These are phyloP conservation scores for Syngnathus rostellatus DNA, from an alignment of 2,797 vertebrate species.

Conservation along the genomic window DNA sequence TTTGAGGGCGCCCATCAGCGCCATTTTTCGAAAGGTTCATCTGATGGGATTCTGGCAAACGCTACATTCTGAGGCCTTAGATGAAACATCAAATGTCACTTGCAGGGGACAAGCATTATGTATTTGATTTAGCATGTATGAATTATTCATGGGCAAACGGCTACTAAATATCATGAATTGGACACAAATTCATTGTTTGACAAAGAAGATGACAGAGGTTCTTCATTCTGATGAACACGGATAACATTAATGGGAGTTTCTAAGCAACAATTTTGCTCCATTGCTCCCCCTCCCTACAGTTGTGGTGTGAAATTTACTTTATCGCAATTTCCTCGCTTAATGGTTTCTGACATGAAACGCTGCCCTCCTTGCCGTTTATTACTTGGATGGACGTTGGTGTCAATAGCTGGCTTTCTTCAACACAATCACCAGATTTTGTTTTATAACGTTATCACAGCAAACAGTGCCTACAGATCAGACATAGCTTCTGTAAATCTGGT, in stretches of 20 bases:
- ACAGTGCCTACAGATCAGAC: no score
- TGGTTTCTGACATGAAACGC: no score
- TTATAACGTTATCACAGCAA: no score
- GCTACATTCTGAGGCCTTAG: slow-evolving; percentile 68
- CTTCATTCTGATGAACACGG: slow-evolving; percentile 56
- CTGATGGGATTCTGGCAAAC: slow-evolving; percentile 73
- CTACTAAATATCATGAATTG: slow-evolving; percentile 63
- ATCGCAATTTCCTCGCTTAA: no score
- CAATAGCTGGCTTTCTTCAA: no score
- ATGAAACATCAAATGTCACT: slow-evolving; percentile 76
- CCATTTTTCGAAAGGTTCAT: slow-evolving; percentile 72
- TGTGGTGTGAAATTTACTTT: not conserved
- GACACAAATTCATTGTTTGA: slow-evolving; percentile 59
- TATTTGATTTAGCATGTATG: slow-evolving; percentile 69
- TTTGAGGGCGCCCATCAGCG: slow-evolving; percentile 60
- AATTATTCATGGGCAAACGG: slow-evolving; percentile 65
- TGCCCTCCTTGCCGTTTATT: no score
- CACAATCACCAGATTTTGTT: no score
- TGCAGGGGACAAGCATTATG: slow-evolving; percentile 68
- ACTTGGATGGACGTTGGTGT: no score
- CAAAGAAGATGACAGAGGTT: slow-evolving; percentile 41
- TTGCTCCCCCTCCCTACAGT: not conserved
- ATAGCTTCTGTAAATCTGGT: no score
- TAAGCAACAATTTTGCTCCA: not conserved
- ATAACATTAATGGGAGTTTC: slow-evolving; percentile 34